Evolutionary conservation across 2,113 vertebrate genomes (phyloP).

Genomic region (Athene noctua): DNA sequence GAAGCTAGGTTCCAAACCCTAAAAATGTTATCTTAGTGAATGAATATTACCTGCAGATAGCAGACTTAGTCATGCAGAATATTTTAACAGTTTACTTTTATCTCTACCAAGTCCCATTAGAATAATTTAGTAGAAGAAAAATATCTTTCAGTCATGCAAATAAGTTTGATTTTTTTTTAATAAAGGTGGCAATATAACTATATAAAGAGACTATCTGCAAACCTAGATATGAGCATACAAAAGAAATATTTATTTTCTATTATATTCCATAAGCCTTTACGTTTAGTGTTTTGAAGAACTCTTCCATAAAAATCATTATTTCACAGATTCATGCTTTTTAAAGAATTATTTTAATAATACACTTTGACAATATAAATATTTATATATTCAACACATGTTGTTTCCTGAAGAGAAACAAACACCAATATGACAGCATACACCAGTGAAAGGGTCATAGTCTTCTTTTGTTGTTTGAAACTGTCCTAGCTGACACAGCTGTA

Average conservation of each 20-base stretch:
- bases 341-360: not conserved
- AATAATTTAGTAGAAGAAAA: conserved; percentile 40
- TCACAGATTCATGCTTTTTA: not conserved
- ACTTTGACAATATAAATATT: not conserved
- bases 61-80: conserved; percentile 23
- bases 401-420: not conserved
- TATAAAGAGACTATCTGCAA: not conserved
- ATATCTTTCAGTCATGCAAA: conserved; percentile 40
- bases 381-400: not conserved
- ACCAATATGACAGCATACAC: not conserved
- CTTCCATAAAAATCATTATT: not conserved
- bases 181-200: not conserved
- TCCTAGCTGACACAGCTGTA: not conserved
- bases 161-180: conserved; percentile 3
- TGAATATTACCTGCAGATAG: conserved; percentile 53
- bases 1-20: conserved; percentile 40
- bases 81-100: conserved; percentile 55
- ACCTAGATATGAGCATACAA: not conserved
- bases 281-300: not conserved
- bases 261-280: not conserved
- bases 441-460: not conserved
- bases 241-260: conserved; percentile 15
- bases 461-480: not conserved
- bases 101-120: conserved; percentile 6
- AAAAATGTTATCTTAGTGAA: conserved; percentile 57